These are phyloP conservation scores for Clarias platycephalus DNA, from an alignment of 2,797 vertebrate genomes.

Conservation along the genomic window DNA sequence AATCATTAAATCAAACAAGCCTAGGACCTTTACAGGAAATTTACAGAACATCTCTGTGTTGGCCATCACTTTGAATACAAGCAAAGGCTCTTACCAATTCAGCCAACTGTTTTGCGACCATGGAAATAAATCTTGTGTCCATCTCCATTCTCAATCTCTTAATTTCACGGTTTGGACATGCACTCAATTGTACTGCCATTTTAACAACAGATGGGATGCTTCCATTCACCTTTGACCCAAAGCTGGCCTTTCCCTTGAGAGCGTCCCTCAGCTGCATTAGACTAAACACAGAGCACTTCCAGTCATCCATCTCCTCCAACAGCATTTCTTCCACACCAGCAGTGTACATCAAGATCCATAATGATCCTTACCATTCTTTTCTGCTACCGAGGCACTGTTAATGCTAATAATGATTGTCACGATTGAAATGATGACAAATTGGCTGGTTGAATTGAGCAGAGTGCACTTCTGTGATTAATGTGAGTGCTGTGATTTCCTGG, in stretches of 20 bases:
- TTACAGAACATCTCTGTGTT: not conserved
- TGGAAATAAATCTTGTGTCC: not conserved
- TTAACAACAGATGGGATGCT: constrained; percentile 40
- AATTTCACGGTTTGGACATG: not conserved
- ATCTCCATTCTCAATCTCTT: not conserved
- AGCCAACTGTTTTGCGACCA: constrained; percentile 11
- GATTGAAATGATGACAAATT: constrained; percentile 42
- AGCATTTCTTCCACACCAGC: constrained; percentile 25
- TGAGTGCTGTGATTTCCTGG: constrained; percentile 22
- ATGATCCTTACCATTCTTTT: constrained; percentile 5
- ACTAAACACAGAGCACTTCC: constrained; percentile 24
- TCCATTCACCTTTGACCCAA: constrained; percentile 48
- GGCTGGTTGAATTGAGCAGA: constrained; percentile 19
- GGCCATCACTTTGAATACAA: not conserved
- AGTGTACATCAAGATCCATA: constrained; percentile 11
- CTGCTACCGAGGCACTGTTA: constrained; percentile 5
- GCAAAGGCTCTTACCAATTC: not conserved
- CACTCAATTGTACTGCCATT: constrained; percentile 13
- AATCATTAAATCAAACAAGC: not conserved
- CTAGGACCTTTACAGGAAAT: not conserved
- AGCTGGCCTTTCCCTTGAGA: constrained; percentile 2
- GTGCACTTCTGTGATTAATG: constrained; percentile 47
- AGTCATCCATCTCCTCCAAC: constrained; percentile 20
- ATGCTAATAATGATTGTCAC: constrained; percentile 27
- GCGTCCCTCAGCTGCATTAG: constrained; percentile 12